Evolutionary conservation across 1,140 invertebrate species (phyloP).

Genomic region (Anthonomus grandis): DNA sequence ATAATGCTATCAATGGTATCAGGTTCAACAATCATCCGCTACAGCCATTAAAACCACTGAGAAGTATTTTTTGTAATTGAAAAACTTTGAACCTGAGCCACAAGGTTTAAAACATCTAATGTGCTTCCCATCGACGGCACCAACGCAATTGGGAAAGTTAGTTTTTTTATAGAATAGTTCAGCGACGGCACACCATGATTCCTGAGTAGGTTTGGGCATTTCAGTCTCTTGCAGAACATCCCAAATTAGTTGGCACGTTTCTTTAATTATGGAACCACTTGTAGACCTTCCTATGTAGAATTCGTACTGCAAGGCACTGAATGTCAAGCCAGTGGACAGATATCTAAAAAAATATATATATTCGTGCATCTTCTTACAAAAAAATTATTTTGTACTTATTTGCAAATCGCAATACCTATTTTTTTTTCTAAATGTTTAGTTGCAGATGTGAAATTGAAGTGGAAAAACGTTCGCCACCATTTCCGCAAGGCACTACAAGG

Average conservation of each 20-base stretch:
- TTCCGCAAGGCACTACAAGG: no score
- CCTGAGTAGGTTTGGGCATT: background rate
- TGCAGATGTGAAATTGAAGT: no score
- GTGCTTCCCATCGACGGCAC: no score
- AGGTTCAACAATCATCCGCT: constrained; percentile 28
- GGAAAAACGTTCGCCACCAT: no score
- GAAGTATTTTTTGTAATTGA: background rate
- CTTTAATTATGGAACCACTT: constrained; percentile 8
- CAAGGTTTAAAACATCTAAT: background rate
- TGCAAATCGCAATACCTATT: no score
- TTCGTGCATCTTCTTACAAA: no score
- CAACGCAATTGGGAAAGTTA: constrained; percentile 5
- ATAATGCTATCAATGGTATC: constrained; percentile 38
- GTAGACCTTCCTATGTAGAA: constrained; percentile 5
- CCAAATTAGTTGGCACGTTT: constrained; percentile 2
- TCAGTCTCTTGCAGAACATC: background rate
- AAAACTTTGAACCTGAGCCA: background rate
- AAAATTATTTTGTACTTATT: no score
- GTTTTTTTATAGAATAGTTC: constrained; percentile 5
- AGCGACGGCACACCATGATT: background rate
- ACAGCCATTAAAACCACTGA: no score
- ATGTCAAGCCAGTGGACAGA: no score
- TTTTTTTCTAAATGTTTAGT: no score
- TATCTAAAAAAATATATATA: no score
- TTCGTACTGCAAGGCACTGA: constrained; percentile 33